phyloP scores from a whole-genome alignment of 2,888 invertebrate genomes.

The Stenurella melanura region DNA sequence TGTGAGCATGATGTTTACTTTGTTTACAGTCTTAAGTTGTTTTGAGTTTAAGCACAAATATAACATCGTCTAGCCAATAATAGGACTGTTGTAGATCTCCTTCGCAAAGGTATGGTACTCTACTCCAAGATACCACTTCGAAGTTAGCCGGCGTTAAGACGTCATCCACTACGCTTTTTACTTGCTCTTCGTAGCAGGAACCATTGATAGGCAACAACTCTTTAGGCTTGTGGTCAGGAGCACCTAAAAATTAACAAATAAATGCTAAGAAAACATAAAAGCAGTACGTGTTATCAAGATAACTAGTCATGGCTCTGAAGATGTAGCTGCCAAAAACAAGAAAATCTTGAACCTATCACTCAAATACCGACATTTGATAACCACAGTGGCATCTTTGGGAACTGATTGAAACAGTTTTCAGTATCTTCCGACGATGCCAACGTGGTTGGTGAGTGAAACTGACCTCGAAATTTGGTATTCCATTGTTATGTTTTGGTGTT shows the following conservation, averaged over 20 bases:
- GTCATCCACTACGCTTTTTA: conserved; percentile 79
- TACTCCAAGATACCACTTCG: conserved; percentile 87
- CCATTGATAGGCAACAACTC: conserved; percentile 83
- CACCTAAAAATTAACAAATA: conserved; percentile 76
- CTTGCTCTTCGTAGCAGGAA: conserved; percentile 86
- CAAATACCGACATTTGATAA: no score
- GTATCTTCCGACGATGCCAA: no score
- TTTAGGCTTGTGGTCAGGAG: conserved; percentile 82
- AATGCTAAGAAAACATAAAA: no score
- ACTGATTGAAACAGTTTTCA: no score
- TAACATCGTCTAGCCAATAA: conserved; percentile 93
- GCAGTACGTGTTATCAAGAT: no score
- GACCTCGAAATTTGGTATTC: no score
- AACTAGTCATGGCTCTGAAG: no score
- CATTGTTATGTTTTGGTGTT: no score
- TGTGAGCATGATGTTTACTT: neutral
- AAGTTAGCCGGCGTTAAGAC: conserved; percentile 82
- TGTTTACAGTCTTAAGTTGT: conserved; percentile 13
- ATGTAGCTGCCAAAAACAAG: no score
- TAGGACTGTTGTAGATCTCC: conserved; percentile 94
- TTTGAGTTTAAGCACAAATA: conserved; percentile 83
- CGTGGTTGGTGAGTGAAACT: no score
- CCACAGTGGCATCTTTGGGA: no score
- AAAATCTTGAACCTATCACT: no score
- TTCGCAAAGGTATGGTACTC: conserved; percentile 97